Evolutionary conservation across 2,888 invertebrate genomes (phyloP), one percentile per base, ranked within the genome.

Genomic region (Shargacucullia verbasci): DNA sequence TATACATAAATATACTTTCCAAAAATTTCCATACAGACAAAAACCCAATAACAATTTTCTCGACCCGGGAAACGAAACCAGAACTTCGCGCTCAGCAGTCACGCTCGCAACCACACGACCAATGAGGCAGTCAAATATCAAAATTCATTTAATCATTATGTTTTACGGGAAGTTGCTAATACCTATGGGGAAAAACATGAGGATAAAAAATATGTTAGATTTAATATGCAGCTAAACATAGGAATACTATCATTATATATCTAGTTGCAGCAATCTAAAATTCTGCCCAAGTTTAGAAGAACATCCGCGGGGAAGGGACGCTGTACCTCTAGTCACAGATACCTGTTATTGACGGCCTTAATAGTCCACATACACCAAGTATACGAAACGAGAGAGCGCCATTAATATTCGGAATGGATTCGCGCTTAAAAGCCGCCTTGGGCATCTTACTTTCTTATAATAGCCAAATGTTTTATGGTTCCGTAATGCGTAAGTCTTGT

Each of bases 331-430:
- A 48, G 67, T 60, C 64, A 62, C 52, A 56, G 49, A 53, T 66
- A 67, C 56, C 66, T 75, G 73, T 48, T 70, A 78, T 76, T 66
- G 70, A 67, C 70, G 62, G 59, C 43, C 53, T 66, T 34, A 27
- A 48, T 63, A 70, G 60, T 70, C 63, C 59, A 41, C 34, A 44
- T 45, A 62, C 43, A 39, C 48, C 20, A 65, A 52, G 45, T 46
- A 64, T 55, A 46, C 41, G 37, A 34, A 61, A 61, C 34, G 39
- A 43, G 52, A 55, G 45, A 58, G 66, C 47, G 60, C 63, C 68
- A 74, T 79, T 76, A 76, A 76, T 80, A 77, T 78, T 78, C 70
- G 61, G 64, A 76, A 77, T 72, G 70, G 66, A 76, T 76, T 73
- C 68, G 40, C 49, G 53, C 64, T 74, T 72, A 73, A 73, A 76